Evolutionary conservation across 2,113 vertebrate species (phyloP).

Genomic region (Hyaena hyaena): DNA sequence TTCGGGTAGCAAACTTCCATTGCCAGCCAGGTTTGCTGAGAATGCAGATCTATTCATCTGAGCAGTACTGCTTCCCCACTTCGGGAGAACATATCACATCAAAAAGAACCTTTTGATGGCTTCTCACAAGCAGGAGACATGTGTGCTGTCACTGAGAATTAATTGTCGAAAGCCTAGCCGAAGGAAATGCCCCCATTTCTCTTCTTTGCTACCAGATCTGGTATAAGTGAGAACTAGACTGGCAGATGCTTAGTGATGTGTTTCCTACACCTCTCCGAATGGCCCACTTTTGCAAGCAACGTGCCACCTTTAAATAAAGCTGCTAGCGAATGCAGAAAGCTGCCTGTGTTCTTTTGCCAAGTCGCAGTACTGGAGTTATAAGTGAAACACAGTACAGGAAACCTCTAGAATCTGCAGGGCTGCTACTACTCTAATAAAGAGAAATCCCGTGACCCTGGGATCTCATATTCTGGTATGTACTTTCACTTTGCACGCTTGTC

Average conservation of each 20-base stretch:
- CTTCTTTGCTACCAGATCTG: neutral
- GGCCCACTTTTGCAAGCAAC: conserved; percentile 40
- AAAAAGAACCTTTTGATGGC: neutral
- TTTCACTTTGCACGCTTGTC: neutral
- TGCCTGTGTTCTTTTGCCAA: neutral
- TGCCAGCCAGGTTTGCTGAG: neutral
- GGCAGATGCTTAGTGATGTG: neutral
- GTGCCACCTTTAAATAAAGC: conserved; percentile 20
- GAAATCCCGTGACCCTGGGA: neutral
- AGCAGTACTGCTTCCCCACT: neutral
- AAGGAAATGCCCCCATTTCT: neutral
- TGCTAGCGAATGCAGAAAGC: neutral
- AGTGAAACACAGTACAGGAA: neutral
- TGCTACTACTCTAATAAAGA: neutral
- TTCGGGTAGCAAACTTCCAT: neutral
- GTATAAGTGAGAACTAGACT: neutral
- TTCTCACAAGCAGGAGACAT: neutral
- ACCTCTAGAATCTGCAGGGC: neutral
- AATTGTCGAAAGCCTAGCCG: conserved; percentile 21
- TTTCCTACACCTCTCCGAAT: neutral
- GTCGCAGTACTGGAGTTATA: neutral
- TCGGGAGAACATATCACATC: neutral
- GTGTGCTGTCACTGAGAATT: conserved; percentile 36
- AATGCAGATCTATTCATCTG: neutral
- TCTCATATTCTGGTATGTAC: neutral